Evolutionary conservation across 1,140 invertebrate species (phyloP), one percentile per base, ranked within the genome.

Genomic region (Ceratosolen fusciceps): DNA sequence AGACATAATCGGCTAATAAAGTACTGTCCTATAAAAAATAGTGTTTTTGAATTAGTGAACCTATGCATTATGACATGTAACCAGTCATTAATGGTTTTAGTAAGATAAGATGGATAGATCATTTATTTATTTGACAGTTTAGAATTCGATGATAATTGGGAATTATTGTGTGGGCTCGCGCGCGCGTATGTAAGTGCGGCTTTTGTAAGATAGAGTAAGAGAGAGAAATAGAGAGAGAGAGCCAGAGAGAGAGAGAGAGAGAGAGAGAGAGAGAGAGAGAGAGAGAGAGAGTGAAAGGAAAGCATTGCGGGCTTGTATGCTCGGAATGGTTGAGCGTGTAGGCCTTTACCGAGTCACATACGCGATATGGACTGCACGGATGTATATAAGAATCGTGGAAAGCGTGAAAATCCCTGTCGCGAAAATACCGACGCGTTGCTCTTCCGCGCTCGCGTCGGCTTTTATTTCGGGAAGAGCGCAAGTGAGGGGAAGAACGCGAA

Each of bases 311-410:
- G 8, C 24, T 72, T 72, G 54, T 73, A 8, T 10, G 39, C 29
- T 73, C 34, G 34, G 21, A 73, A 58, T 39, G 71, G 71, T 52
- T 52, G 12, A 73, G 39, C 34, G 71, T 58, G 71, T 34, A 73
- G 21, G n/a, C 71, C 31, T 58, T 73, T 73, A 26, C 21, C 52
- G 34, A 34, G n/a, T 10, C 2, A 56, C 31, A n/a, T 71, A 52
- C 26, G 26, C 47, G 16, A 68, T 68, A 29, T 47, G 39, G 12
- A 19, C n/a, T n/a, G n/a, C n/a, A n/a, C 16, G 37, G 56, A 58
- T 2, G 54, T 73, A 58, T 58, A 58, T 72, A 47, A 72, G 52
- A 73, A 16, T 9, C 49, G 31, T 34, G 34, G 26, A 26, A 47
- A 60, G 0, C 4, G 72, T 21, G 54, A 39, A 74, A 74, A 74